phyloP scores from a whole-genome alignment of 2,888 invertebrate genomes.

The Cylloceria caligata region DNA sequence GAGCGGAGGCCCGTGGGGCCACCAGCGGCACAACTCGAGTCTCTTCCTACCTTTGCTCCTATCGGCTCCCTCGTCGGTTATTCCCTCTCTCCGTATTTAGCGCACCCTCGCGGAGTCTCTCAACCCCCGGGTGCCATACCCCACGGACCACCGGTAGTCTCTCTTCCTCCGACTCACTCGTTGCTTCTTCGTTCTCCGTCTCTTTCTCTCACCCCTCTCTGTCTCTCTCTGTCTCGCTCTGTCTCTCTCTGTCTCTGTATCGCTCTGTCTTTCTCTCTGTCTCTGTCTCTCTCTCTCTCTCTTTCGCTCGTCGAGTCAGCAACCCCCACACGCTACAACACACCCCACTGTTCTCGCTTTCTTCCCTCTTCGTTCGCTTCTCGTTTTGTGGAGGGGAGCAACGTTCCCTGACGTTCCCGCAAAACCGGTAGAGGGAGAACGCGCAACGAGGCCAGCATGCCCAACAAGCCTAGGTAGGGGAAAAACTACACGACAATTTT shows the following conservation, averaged over 20 bases:
- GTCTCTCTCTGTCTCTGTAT: constrained; percentile 64
- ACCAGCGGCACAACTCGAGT: constrained; percentile 72
- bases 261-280: constrained; percentile 62
- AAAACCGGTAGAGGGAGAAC: constrained; percentile 46
- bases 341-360: constrained; percentile 75
- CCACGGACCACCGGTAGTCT: constrained; percentile 57
- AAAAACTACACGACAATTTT: constrained; percentile 84
- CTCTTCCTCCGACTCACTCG: constrained; percentile 68
- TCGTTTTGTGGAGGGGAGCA: constrained; percentile 37
- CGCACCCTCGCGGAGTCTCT: constrained; percentile 54
- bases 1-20: constrained; percentile 75
- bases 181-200: constrained; percentile 63
- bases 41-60: constrained; percentile 52
- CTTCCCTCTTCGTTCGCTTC: constrained; percentile 77
- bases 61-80: constrained; percentile 40
- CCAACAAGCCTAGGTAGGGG: constrained; percentile 70
- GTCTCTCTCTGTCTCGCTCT: constrained; percentile 68
- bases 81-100: constrained; percentile 39
- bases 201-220: constrained; percentile 64
- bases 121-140: constrained; percentile 31
- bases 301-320: constrained; percentile 67
- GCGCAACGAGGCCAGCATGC: constrained; percentile 23
- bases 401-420: constrained; percentile 25
- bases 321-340: constrained; percentile 55
- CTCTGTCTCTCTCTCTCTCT: constrained; percentile 61